Conservation (phyloP, 1,140 invertebrate genomes). For the Tachypleus tridentatus region DNA sequence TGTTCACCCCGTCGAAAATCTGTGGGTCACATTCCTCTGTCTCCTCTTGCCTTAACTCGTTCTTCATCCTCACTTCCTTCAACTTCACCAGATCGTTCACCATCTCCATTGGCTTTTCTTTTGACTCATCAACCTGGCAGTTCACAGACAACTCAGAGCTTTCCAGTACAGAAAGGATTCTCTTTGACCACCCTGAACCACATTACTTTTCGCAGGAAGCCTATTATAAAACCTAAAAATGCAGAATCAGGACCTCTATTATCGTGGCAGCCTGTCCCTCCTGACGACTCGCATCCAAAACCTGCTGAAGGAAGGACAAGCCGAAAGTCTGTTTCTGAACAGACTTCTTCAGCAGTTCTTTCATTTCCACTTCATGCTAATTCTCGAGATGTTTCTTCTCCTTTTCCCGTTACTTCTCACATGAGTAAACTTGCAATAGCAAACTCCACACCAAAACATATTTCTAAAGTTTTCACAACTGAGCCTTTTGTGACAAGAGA, state of each 20-base stretch:
- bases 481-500: too few relatives aligned
- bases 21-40: constrained; percentile 88
- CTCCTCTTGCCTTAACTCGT: constrained; percentile 85
- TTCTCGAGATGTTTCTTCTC: too few relatives aligned
- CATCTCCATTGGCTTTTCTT: constrained; percentile 67
- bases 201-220: constrained; percentile 50
- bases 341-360: constrained; percentile 15
- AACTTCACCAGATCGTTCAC: constrained; percentile 66
- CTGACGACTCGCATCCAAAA: constrained; percentile 48
- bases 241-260: constrained; percentile 79
- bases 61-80: constrained; percentile 73
- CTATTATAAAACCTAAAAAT: constrained; percentile 58
- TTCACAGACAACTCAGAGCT: constrained; percentile 37
- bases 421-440: too few relatives aligned
- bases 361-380: constrained; percentile 7
- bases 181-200: constrained; percentile 45
- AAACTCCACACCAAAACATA: too few relatives aligned
- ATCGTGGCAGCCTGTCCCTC: constrained; percentile 69
- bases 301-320: constrained; percentile 18
- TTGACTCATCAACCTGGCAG: constrained; percentile 27
- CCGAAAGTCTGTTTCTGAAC: constrained; percentile 16
- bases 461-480: too few relatives aligned
- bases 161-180: constrained; percentile 44
- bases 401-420: too few relatives aligned
- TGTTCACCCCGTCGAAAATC: constrained; percentile 75